Evolutionary conservation across 2,888 invertebrate species (phyloP), one percentile per base, ranked within the genome.

Genomic region (Strigamia crassipes): DNA sequence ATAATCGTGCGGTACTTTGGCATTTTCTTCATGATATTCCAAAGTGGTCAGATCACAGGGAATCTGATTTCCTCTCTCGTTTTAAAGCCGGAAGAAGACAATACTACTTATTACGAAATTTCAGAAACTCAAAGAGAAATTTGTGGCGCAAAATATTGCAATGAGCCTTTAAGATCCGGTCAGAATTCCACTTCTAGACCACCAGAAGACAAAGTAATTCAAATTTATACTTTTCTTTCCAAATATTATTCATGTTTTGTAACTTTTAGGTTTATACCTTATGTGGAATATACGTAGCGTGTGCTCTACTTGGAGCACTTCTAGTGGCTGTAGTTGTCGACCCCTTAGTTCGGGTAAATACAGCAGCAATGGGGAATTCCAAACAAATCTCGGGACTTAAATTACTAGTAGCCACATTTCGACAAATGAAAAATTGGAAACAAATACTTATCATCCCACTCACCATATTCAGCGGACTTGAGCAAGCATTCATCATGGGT

Each of bases 21-120:
- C 77, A 95, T 97, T 91, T 99, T 99, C 92, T 99, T 99, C 91
- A 92, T 97, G 86, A 95, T 97, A 84, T 97, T 97, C 93, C 97
- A 98, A 89, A 94, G 96, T 18, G 95, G 97, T 85, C 95, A 97
- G 89, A 92, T 98, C 79, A 96, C 96, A 94, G 97, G 98, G 87
- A 98, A 98, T 89, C 91, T 98, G 84, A 93, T 97, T 86, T 96
- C 96, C n/a, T 96, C 96, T 8, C 83, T 85, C 21, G 85, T 87
- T 13, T 84, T 88, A 6, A 83, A 83, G 15, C 85, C 85, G 10
- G 84, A 51, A 38, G 4, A 38, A 73, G 82, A 82, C 10, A 51
- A 73, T 31, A 51, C 77, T 10, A 81, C 79, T 15, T 5, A 73
- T 31, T 31, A 73, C n/a, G 73, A 15, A 15, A 81, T 80, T 21